Percentiles rank a stretch among this genome's conserved stretches.
Evolutionary conservation across 2,113 vertebrate genomes (phyloP).

Genomic region (Crotalus helleri): DNA sequence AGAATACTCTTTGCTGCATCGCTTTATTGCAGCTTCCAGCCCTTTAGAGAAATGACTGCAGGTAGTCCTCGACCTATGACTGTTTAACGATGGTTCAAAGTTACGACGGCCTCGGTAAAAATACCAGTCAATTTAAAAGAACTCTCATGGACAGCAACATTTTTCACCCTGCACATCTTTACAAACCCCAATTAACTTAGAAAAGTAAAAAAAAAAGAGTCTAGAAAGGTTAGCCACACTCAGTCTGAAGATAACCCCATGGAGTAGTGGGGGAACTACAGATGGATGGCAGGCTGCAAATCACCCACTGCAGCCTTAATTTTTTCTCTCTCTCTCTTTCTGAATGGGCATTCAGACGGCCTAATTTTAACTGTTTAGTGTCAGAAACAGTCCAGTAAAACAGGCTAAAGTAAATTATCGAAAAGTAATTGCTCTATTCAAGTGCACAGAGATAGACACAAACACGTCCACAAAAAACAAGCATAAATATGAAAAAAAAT

Average conservation of each 20-base stretch:
- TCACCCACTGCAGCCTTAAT: not conserved
- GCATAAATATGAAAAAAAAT: not conserved
- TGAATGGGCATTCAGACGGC: not conserved
- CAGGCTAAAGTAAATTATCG: not conserved
- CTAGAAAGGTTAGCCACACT: not conserved
- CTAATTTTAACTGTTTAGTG: not conserved
- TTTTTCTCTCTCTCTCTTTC: not conserved
- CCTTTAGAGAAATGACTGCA: not conserved
- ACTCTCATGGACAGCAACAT: not conserved
- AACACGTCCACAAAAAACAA: not conserved
- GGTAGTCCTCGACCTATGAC: not conserved
- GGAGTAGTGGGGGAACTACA: not conserved
- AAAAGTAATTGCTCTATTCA: not conserved
- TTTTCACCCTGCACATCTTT: not conserved
- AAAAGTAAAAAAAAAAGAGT: not conserved
- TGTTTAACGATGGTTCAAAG: not conserved
- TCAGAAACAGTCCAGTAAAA: not conserved
- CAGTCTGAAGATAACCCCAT: not conserved
- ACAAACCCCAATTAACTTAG: not conserved
- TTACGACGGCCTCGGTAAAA: not conserved
- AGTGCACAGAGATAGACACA: not conserved
- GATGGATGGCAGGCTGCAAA: not conserved
- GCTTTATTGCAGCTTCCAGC: not conserved
- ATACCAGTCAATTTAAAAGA: not conserved
- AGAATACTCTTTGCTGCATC: not conserved